Conservation (phyloP, 2,888 invertebrate species). For the Heliconius sara region DNA sequence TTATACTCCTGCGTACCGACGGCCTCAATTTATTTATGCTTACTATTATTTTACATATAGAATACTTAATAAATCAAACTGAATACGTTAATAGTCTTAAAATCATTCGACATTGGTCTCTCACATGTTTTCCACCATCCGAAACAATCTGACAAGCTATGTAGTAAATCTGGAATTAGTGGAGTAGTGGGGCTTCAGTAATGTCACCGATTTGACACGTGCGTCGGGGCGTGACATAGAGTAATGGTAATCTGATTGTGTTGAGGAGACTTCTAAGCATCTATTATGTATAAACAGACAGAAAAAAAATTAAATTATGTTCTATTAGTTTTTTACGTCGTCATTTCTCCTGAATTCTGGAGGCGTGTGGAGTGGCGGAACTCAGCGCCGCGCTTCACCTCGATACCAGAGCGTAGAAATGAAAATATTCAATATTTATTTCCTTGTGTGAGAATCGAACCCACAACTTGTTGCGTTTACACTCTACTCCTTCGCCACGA, state of each 20-base stretch:
- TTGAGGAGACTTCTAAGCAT: conserved; percentile 12
- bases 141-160: conserved; percentile 28
- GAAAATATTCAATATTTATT: too few relatives aligned
- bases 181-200: conserved; percentile 30
- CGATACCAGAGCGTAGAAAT: too few relatives aligned
- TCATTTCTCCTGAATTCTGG: neutral
- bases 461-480: too few relatives aligned
- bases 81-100: neutral
- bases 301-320: neutral
- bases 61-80: too few relatives aligned
- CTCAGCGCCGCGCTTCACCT: too few relatives aligned
- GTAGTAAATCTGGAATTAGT: conserved; percentile 30
- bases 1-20: too few relatives aligned
- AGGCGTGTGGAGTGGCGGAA: too few relatives aligned
- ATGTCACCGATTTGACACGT: conserved; percentile 30
- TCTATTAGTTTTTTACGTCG: neutral
- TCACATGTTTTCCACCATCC: conserved; percentile 2
- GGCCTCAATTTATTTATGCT: too few relatives aligned
- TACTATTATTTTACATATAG: too few relatives aligned
- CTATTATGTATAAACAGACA: neutral
- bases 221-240: conserved; percentile 30
- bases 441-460: too few relatives aligned
- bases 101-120: neutral
- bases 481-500: too few relatives aligned
- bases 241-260: conserved; percentile 34